phyloP scores from a whole-genome alignment of 2,797 vertebrate species.

The Anniella stebbinsi region DNA sequence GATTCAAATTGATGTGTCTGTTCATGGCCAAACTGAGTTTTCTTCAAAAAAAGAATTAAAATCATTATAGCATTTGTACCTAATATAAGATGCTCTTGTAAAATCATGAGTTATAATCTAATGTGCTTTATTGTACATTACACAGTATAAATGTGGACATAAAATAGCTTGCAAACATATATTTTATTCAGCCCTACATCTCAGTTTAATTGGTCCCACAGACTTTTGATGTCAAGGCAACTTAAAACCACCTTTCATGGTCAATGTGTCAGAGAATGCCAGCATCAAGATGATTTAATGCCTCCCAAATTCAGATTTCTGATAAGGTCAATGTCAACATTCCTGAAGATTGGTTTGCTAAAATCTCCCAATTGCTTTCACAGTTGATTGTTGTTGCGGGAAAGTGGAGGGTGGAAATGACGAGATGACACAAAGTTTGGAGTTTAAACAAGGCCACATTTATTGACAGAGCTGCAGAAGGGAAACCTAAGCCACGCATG shows the following conservation, averaged over 20 bases:
- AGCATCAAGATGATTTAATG: conserved; percentile 11
- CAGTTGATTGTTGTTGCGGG: neutral
- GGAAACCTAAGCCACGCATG: too few species aligned
- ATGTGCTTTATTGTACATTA: conserved; percentile 49
- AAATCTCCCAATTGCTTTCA: accelerated
- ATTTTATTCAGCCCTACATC: conserved; percentile 6
- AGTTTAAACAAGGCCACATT: too few species aligned
- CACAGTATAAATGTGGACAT: conserved; percentile 45
- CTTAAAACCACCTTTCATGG: neutral
- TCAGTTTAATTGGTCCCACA: conserved; percentile 18
- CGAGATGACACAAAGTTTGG: too few species aligned
- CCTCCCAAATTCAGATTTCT: neutral
- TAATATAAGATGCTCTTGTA: neutral
- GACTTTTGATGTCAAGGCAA: conserved; percentile 39
- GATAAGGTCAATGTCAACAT: conserved; percentile 31
- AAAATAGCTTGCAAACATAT: conserved; percentile 36
- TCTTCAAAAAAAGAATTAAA: neutral
- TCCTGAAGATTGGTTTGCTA: neutral
- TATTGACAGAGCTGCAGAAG: too few species aligned
- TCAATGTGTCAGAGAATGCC: neutral
- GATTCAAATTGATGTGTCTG: neutral
- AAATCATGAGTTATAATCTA: neutral
- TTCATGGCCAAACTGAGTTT: neutral
- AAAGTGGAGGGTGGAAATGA: too few species aligned
- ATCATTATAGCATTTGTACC: neutral